Percentiles rank a stretch among this genome's conserved stretches.
Evolutionary conservation across 2,797 vertebrate genomes (phyloP).

Genomic region (Rhynchonycteris naso): DNA sequence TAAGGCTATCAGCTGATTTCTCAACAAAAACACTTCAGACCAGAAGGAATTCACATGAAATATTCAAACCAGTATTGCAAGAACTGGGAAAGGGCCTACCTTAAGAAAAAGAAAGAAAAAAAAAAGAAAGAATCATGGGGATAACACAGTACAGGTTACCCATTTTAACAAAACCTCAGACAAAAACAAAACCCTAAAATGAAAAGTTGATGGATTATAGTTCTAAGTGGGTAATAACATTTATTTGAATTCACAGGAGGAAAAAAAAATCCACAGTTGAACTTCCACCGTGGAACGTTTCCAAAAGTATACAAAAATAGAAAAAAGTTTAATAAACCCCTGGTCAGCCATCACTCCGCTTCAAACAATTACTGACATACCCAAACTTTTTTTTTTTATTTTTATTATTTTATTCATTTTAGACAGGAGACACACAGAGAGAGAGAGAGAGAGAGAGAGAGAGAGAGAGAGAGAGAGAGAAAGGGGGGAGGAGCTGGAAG

Average conservation of each 20-base stretch:
- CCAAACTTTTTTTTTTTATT: neutral
- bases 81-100: too few species aligned
- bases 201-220: neutral
- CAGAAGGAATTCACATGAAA: too few species aligned
- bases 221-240: neutral
- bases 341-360: neutral
- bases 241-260: neutral
- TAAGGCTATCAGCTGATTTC: too few species aligned
- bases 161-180: conserved; percentile 1
- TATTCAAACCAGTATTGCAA: too few species aligned
- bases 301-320: neutral
- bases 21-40: too few species aligned
- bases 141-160: neutral
- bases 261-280: neutral
- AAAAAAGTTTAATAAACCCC: neutral
- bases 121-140: too few species aligned
- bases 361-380: neutral
- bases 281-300: neutral
- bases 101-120: too few species aligned
- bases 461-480: too few species aligned
- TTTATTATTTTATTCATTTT: too few species aligned
- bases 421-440: too few species aligned
- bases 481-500: too few species aligned
- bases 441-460: too few species aligned
- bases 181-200: neutral